phyloP scores from a whole-genome alignment of 2,113 vertebrate species.

The Vulpes lagopus region DNA sequence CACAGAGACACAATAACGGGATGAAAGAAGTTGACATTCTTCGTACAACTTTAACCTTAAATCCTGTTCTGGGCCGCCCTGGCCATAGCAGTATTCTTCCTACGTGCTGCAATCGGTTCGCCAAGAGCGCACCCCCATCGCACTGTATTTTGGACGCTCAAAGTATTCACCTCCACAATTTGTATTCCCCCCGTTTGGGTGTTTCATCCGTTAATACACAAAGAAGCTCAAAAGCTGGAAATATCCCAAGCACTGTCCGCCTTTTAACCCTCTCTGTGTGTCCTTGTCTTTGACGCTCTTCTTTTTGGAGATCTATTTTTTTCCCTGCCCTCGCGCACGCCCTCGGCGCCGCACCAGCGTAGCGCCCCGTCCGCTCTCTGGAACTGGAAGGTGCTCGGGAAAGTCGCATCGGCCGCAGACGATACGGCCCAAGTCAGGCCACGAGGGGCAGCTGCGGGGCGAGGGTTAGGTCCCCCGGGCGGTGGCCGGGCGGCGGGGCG shows the following conservation, averaged over 20 bases:
- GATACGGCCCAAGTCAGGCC: slow-evolving; percentile 4
- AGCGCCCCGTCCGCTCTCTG: background rate
- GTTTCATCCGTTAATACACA: background rate
- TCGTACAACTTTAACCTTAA: background rate
- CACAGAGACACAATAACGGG: background rate
- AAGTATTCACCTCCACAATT: background rate
- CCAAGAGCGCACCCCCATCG: background rate
- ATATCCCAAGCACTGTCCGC: background rate
- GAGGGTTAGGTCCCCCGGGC: background rate
- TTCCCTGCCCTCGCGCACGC: background rate
- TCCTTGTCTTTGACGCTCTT: background rate
- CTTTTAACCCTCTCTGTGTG: background rate
- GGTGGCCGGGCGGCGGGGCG: background rate
- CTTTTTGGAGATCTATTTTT: background rate
- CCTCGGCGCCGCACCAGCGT: background rate
- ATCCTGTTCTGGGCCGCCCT: background rate
- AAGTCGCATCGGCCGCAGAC: background rate
- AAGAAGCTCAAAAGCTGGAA: background rate
- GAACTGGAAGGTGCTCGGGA: background rate
- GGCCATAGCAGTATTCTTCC: background rate
- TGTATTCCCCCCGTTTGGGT: background rate
- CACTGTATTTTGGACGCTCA: background rate
- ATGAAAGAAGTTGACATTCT: background rate
- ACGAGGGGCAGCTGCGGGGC: background rate
- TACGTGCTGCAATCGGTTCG: background rate